Base-by-base conservation (phyloP, 2,797 vertebrate genomes). In the Trichosurus vulpecula region DNA sequence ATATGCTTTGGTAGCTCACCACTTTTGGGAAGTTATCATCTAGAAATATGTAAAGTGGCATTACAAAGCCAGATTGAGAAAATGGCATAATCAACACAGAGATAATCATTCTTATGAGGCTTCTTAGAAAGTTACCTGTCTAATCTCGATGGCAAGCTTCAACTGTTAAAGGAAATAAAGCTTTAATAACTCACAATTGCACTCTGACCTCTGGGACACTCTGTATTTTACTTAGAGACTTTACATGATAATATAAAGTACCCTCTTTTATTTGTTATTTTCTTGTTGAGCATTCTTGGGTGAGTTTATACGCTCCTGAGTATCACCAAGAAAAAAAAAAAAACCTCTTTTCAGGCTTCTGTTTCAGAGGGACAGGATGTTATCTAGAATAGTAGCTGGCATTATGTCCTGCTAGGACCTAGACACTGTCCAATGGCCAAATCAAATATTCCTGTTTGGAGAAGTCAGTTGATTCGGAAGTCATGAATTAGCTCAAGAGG, bases 321-420 rank as follows among this genome's bases (percentile, higher is more conserved):
- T 87, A 93, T 31, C 58, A 52, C 8, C 58, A 90, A 54, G 81
- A 93, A 93, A 93, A 53, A 66, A 94, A 47, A 95, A n/a, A n/a
- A n/a, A n/a, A n/a, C n/a, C 95, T 13, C 57, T 92, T 93, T 47
- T 52, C 47, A 54, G 5, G 25, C 81, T 96, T 90, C 92, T 95
- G 92, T 90, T 97, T 97, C 57, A 25, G 90, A 90, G n/a, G 87
- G 54, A 14, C 22, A 90, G 30, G 92, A 91, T 94, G 90, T 51
- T 54, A 27, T 56, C 91, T 92, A 87, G 90, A 91, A 93, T 90
- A 31, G 31, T 94, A 19, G 41, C 6, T 27, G 52, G 58, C 96
- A 96, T 89, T 90, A 93, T 52, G 3, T 54, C 74, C 0, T 1
- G 91, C 22, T 41, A 51, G 41, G 35, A n/a, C 13, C 6, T 87